Base-by-base conservation (phyloP, 2,113 vertebrate species). In the Chunga burmeisteri region DNA sequence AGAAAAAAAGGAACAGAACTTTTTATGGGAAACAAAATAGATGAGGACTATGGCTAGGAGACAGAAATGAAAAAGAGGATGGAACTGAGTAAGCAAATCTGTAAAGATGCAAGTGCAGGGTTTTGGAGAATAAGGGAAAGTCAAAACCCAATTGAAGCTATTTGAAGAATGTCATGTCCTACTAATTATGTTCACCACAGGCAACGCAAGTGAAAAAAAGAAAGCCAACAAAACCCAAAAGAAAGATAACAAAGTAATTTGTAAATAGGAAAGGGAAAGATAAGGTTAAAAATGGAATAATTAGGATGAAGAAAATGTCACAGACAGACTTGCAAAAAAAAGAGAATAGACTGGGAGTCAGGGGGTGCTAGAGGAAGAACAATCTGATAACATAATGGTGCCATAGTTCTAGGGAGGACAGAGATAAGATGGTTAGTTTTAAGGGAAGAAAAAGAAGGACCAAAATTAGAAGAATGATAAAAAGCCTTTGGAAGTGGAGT, bases 211-310 rank as follows among this genome's bases (percentile, higher is more conserved):
- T 55, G 11, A 12, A 55, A 58, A 26, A 20, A 34, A 59, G 63
- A 61, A n/a, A 25, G 14, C 49, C 81, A 78, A 70, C 34, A 91
- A 85, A 91, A 46, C 32, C 10, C 11, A 1, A n/a, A 87, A 63
- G 53, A 66, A 86, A 87, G 68, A 70, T 70, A 91, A 68, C 8
- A 23, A n/a, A 8, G 7, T 75, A n/a, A 50, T 86, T 67, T 87
- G 52, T 87, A 87, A 91, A 71, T 61, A 71, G 46, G 38, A 62
- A 91, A 74, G 22, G 47, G 55, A 92, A 93, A 90, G 79, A 72
- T 83, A 94, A 95, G 23, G n/a, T 91, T 81, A 86, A 93, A 95
- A 91, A 74, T 71, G 1, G 78, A 86, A 66, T 92, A 53, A 80
- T 86, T 81, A 56, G 15, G 21, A 66, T 90, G 50, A 88, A 36